A percentile compares a stretch with the other conserved stretches of the same genome.
phyloP scores from a whole-genome alignment of 2,113 vertebrate genomes.

The Planiliza haematocheilus region DNA sequence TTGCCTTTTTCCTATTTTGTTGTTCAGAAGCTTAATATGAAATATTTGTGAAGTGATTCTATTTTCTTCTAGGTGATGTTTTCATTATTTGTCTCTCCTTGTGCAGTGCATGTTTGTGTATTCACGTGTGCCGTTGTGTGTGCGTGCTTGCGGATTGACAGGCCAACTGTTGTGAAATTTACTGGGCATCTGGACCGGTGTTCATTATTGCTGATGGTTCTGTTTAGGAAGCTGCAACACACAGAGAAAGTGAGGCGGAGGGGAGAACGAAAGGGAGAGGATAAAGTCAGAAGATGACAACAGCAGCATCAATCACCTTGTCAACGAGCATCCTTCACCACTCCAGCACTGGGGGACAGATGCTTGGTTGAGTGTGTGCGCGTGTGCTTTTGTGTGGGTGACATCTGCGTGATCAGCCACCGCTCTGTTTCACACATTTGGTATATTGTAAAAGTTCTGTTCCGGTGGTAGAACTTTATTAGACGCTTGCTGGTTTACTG shows the following conservation, averaged over 20 bases:
- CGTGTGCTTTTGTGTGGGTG: slow-evolving; percentile 8
- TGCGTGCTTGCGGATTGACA: slow-evolving; percentile 40
- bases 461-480: slow-evolving; percentile 33
- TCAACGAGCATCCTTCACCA: slow-evolving; percentile 68
- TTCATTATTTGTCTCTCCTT: background rate
- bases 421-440: slow-evolving; percentile 19
- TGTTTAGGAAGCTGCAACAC: slow-evolving; percentile 43
- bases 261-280: slow-evolving; percentile 18
- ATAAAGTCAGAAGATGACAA: slow-evolving; percentile 61
- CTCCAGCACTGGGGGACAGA: slow-evolving; percentile 59
- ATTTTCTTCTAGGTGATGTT: slow-evolving; percentile 27
- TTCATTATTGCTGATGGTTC: slow-evolving; percentile 69
- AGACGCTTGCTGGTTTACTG: slow-evolving; percentile 10
- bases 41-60: slow-evolving; percentile 1
- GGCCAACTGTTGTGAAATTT: slow-evolving; percentile 66
- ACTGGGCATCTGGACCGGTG: slow-evolving; percentile 69
- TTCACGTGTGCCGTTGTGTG: slow-evolving; percentile 3
- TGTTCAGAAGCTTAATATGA: background rate
- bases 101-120: slow-evolving; percentile 6
- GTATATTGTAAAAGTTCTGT: slow-evolving; percentile 16
- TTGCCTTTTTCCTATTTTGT: background rate
- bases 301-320: slow-evolving; percentile 74
- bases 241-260: slow-evolving; percentile 17
- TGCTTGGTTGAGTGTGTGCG: slow-evolving; percentile 51
- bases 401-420: slow-evolving; percentile 44